These are phyloP conservation scores for Xylocampa areola DNA, from an alignment of 2,888 invertebrate genomes.

Conservation along the genomic window DNA sequence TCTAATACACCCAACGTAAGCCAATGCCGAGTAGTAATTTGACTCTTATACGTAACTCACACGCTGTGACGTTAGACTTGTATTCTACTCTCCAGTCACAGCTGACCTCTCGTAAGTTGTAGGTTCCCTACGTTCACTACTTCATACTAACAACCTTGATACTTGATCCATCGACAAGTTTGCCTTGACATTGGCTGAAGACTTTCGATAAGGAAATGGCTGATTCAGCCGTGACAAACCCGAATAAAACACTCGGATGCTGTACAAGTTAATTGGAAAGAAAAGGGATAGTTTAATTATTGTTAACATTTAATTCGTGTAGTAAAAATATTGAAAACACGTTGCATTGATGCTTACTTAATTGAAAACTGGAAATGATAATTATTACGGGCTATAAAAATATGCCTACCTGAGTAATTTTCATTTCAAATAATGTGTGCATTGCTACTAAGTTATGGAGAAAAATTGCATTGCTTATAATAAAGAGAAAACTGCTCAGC, in stretches of 20 bases:
- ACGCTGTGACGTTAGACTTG: constrained; percentile 28
- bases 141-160: constrained; percentile 39
- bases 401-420: too few relatives aligned
- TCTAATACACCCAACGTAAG: constrained; percentile 14
- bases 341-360: background rate
- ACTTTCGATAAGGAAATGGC: constrained; percentile 65
- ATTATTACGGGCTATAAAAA: too few relatives aligned
- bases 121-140: constrained; percentile 6
- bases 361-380: background rate
- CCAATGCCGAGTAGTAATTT: constrained; percentile 27
- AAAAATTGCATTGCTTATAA: too few relatives aligned
- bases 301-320: constrained; percentile 14
- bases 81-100: constrained; percentile 34
- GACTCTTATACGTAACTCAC: constrained; percentile 22
- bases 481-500: too few relatives aligned
- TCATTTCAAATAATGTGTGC: too few relatives aligned
- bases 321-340: background rate
- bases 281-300: constrained; percentile 9
- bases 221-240: constrained; percentile 43
- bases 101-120: constrained; percentile 34
- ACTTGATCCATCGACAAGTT: constrained; percentile 46
- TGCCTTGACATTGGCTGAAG: constrained; percentile 62
- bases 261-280: constrained; percentile 15
- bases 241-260: constrained; percentile 8
- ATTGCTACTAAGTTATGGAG: too few relatives aligned